phyloP scores from a whole-genome alignment of 2,888 invertebrate species.

The Rotaria magnacalcarata region DNA sequence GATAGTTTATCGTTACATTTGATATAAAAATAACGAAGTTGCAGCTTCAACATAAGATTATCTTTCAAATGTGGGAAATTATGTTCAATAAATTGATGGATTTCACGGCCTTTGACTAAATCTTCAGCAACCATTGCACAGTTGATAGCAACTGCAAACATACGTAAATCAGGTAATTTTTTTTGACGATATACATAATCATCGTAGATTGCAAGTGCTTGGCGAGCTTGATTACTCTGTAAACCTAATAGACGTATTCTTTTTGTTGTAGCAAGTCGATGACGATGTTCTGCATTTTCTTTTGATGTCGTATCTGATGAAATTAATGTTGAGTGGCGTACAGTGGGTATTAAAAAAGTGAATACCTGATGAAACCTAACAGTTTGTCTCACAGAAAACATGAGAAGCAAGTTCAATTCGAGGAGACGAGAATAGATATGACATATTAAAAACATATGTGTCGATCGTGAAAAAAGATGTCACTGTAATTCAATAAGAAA shows the following conservation, averaged over 20 bases:
- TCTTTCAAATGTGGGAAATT: neutral
- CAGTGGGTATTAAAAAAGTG: neutral
- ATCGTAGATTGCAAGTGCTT: neutral
- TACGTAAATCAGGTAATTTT: neutral
- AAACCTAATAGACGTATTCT: neutral
- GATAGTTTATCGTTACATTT: constrained; percentile 5
- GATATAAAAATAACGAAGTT: neutral
- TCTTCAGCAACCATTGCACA: neutral
- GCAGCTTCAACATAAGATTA: neutral
- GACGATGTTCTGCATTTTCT: neutral
- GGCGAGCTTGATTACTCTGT: neutral
- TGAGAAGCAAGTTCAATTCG: neutral
- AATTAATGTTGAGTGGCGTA: neutral
- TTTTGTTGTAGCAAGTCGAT: neutral
- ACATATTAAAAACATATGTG: neutral
- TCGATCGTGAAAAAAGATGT: neutral
- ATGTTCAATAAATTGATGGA: neutral
- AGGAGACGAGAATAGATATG: neutral
- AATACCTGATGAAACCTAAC: neutral
- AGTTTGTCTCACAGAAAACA: neutral
- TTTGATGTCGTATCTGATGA: neutral
- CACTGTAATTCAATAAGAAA: neutral
- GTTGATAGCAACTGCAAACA: neutral
- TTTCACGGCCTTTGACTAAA: neutral
- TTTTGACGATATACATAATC: neutral